Conservation (phyloP, 2,888 invertebrate species). For the Andrena trimmerana region DNA sequence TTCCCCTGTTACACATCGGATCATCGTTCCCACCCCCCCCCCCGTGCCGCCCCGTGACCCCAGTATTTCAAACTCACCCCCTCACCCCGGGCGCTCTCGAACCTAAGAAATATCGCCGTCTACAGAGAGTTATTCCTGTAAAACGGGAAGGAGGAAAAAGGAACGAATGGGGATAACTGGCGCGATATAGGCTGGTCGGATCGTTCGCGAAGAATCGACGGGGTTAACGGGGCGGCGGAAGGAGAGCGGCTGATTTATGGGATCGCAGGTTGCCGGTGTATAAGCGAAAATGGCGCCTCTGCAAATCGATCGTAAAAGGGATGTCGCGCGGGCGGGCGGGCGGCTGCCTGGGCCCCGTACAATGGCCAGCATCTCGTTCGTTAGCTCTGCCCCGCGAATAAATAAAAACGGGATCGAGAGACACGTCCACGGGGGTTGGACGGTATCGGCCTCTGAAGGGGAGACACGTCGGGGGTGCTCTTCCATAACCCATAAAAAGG, state of each 20-base stretch:
- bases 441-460: conserved; percentile 59
- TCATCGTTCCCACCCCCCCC: conserved; percentile 10
- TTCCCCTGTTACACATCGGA: conserved; percentile 30
- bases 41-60: conserved; percentile 13
- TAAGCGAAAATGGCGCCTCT: conserved; percentile 74
- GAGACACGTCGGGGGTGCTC: conserved; percentile 57
- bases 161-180: conserved; percentile 48
- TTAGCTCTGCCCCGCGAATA: conserved; percentile 72
- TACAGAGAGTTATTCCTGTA: conserved; percentile 58
- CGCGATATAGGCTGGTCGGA: conserved; percentile 49
- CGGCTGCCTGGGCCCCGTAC: conserved; percentile 59
- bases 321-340: conserved; percentile 56
- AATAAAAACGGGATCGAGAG: conserved; percentile 73
- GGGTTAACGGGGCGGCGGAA: conserved; percentile 45
- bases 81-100: conserved; percentile 2
- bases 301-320: conserved; percentile 72
- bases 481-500: conserved; percentile 75
- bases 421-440: conserved; percentile 53
- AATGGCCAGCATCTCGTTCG: conserved; percentile 72
- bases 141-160: conserved; percentile 42
- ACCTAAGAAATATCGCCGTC: conserved; percentile 60
- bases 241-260: conserved; percentile 70
- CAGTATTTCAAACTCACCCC: conserved; percentile 22
- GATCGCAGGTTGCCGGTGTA: conserved; percentile 71
- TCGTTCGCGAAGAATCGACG: conserved; percentile 62